Percentiles rank a stretch among this genome's conserved stretches.
Evolutionary conservation across 2,888 invertebrate species (phyloP).

Genomic region (Aphodius granarius): DNA sequence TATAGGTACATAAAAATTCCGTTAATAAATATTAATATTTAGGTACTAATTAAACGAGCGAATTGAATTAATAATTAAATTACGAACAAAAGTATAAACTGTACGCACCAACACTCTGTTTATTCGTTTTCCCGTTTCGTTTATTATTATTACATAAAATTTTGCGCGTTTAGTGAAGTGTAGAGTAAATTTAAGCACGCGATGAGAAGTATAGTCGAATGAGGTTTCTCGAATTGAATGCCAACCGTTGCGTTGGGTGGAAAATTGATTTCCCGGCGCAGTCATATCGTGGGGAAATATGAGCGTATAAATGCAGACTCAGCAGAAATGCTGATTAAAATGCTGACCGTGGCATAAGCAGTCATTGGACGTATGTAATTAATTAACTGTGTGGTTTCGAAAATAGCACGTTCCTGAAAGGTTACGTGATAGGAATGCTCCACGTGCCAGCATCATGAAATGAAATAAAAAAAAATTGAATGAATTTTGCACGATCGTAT

Average conservation of each 20-base stretch:
- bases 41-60: not conserved
- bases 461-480: not conserved
- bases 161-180: not conserved
- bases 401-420: not conserved
- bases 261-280: not conserved
- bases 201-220: not conserved
- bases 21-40: not conserved
- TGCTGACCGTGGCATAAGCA: not conserved
- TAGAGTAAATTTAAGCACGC: not conserved
- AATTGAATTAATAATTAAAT: not conserved
- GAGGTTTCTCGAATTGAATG: not conserved
- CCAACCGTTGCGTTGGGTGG: not conserved
- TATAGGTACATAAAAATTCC: too few species aligned
- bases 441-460: not conserved
- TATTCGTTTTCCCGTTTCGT: not conserved
- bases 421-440: not conserved
- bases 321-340: not conserved
- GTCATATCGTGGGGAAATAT: not conserved
- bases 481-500: not conserved
- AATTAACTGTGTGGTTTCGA: not conserved
- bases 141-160: not conserved
- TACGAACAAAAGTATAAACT: not conserved
- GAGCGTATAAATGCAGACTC: not conserved
- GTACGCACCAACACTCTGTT: not conserved
- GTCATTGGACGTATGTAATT: not conserved